Base-by-base conservation (phyloP, 1,140 invertebrate species). In the Diorhabda elongata region DNA sequence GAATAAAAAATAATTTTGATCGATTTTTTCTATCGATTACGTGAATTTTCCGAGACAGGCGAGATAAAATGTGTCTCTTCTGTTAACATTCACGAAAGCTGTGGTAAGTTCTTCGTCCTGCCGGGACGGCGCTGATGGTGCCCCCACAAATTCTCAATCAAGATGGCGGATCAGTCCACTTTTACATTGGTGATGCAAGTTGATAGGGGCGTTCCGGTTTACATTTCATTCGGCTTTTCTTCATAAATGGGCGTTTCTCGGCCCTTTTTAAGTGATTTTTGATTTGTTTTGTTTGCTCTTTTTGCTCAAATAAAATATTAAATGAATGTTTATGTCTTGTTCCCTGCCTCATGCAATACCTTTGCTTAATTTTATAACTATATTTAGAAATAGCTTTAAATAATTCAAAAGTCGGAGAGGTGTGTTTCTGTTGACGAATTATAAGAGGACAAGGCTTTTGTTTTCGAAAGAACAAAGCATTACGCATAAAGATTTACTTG, bases 1-100 rank as follows among this genome's bases (percentile, higher is more conserved):
- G n/a, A 43, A 69, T 69, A 72, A 72, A 64, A 66, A 68, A 62
- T 68, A 71, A 70, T 74, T 71, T 69, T n/a, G 64, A 77, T 77
- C 70, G 76, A 77, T 77, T 73, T 71, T 72, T 67, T 9, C 52
- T 62, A 76, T 78, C 72, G 76, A 78, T 77, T 72, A 57, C 74
- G 70, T 72, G 72, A 70, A 69, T 75, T 74, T 75, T 71, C 45
- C 63, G 52, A 61, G 59, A 71, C 67, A 70, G 67, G 58, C 67
- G 69, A 58, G 61, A 47, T 62, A 66, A 72, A 72, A 63, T 73
- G 76, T 71, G 71, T 70, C 68, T 68, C 59, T 69, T 66, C 59
- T 68, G 47, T 66, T 57, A 71, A 71, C 66, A 74, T 64, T 60
- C 47, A 69, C 62, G 72, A 71, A 74, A 71, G 71, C 75, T 75